Conservation (phyloP, 1,140 invertebrate genomes). For the Wiebesia pumilae region DNA sequence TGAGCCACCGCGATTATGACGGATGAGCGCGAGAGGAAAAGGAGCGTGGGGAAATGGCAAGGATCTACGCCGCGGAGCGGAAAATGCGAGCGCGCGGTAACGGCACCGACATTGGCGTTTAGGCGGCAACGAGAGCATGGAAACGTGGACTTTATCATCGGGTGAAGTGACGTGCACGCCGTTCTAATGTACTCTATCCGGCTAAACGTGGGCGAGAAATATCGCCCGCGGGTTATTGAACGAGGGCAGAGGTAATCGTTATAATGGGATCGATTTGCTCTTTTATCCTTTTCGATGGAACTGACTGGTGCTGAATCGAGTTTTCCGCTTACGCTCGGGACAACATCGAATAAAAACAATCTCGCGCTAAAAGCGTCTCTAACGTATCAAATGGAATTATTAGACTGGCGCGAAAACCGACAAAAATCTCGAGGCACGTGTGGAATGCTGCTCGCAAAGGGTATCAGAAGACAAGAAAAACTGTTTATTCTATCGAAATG, state of each 20-base stretch:
- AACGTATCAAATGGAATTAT: not conserved
- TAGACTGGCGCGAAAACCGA: not conserved
- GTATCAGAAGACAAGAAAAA: not conserved
- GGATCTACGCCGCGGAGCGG: too few relatives aligned
- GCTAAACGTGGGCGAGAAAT: not conserved
- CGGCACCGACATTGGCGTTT: conserved; percentile 2
- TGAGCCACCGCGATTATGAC: not conserved
- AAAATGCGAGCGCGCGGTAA: not conserved
- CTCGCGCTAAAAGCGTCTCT: not conserved
- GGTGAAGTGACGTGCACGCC: not conserved
- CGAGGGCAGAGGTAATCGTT: not conserved
- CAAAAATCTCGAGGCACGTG: not conserved
- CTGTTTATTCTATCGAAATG: not conserved
- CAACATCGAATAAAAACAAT: not conserved
- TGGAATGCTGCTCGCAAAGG: not conserved
- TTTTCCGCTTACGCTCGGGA: not conserved
- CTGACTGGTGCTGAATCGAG: not conserved
- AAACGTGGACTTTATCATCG: not conserved
- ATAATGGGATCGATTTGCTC: not conserved
- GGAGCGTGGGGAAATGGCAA: not conserved
- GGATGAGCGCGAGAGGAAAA: conserved; percentile 6
- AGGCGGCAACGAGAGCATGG: conserved; percentile 1
- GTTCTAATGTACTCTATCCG: not conserved
- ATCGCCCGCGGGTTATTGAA: conserved; percentile 2
- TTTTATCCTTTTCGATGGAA: not conserved